phyloP scores from a whole-genome alignment of 2,888 invertebrate genomes.

The Drosophila prolongata region DNA sequence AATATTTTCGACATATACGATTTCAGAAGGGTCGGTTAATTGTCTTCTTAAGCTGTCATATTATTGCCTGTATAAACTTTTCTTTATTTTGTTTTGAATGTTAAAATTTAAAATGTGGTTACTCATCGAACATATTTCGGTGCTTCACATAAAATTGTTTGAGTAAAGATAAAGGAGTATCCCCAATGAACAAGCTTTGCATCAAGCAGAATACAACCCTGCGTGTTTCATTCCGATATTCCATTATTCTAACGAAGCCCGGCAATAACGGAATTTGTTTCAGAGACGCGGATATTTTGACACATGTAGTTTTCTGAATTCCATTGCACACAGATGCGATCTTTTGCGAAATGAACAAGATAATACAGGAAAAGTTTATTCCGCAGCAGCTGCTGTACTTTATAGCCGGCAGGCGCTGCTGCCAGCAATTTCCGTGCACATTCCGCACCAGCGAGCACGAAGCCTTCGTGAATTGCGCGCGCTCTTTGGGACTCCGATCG shows the following conservation, averaged over 20 bases:
- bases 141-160: too few species aligned
- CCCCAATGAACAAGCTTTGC: slow-evolving; percentile 4
- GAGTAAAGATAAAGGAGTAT: background rate
- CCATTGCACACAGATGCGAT: background rate
- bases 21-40: too few species aligned
- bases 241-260: slow-evolving; percentile 1
- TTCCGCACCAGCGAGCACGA: slow-evolving; percentile 52
- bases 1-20: too few species aligned
- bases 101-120: too few species aligned
- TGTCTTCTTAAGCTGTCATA: too few species aligned
- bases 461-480: slow-evolving; percentile 22
- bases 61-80: too few species aligned
- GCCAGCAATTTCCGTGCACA: slow-evolving; percentile 58
- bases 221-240: slow-evolving; percentile 8
- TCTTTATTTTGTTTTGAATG: too few species aligned
- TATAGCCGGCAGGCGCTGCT: slow-evolving; percentile 63
- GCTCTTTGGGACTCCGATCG: slow-evolving; percentile 47
- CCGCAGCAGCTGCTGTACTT: slow-evolving; percentile 64
- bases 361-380: slow-evolving; percentile 49
- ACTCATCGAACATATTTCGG: too few species aligned
- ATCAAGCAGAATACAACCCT: slow-evolving; percentile 14
- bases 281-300: background rate
- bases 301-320: background rate
- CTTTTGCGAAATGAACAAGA: slow-evolving; percentile 45
- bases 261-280: slow-evolving; percentile 20